Evolutionary conservation across 2,113 vertebrate species (phyloP).

Genomic region (Hyperoodon ampullatus): DNA sequence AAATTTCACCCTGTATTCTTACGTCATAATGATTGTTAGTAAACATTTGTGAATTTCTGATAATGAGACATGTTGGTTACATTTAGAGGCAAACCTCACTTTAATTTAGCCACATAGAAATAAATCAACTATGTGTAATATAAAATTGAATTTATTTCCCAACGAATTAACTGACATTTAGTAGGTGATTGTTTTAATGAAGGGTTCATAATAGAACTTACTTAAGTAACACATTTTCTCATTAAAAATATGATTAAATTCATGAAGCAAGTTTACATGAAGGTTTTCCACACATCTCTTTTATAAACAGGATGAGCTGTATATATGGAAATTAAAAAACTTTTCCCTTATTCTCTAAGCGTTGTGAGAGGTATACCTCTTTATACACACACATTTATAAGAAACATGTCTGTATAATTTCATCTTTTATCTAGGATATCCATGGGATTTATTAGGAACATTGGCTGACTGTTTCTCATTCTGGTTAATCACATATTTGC

Average conservation of each 20-base stretch:
- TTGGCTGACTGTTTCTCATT: not conserved
- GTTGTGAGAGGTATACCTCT: not conserved
- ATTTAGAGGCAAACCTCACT: not conserved
- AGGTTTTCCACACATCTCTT: not conserved
- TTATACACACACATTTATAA: not conserved
- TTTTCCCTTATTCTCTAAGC: not conserved
- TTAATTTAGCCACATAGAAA: slow-evolving; percentile 49
- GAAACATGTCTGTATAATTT: not conserved
- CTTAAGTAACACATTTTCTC: not conserved
- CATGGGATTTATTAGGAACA: not conserved
- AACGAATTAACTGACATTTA: slow-evolving; percentile 21
- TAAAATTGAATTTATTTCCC: slow-evolving; percentile 49
- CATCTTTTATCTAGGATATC: not conserved
- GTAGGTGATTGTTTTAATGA: slow-evolving; percentile 25
- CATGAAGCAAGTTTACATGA: not conserved
- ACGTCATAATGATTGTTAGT: slow-evolving; percentile 16
- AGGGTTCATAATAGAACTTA: slow-evolving; percentile 34
- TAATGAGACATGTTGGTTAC: not conserved
- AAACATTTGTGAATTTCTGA: slow-evolving; percentile 37
- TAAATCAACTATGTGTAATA: not conserved
- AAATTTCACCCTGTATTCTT: not conserved
- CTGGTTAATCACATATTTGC: not conserved
- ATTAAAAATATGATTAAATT: slow-evolving; percentile 52
- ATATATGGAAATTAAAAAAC: not conserved
- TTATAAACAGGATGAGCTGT: not conserved